phyloP scores from a whole-genome alignment of 2,888 invertebrate species.

The Cantharis flavilabris region DNA sequence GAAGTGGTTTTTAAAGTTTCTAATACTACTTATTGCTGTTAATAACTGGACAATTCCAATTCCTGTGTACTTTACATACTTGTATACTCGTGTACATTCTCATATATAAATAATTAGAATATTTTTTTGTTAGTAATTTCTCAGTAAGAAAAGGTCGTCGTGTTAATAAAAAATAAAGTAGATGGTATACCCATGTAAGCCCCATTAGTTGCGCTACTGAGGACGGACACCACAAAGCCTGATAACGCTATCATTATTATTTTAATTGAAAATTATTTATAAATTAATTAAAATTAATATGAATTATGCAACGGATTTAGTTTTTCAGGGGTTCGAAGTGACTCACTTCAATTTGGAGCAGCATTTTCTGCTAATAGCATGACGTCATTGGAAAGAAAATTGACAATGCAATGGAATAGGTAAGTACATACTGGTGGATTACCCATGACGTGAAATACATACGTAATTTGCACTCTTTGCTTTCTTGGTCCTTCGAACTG shows the following conservation, averaged over 20 bases:
- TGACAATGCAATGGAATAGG: background rate
- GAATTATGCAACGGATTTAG: background rate
- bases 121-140: too few species aligned
- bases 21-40: too few species aligned
- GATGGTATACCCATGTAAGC: too few species aligned
- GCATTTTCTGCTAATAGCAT: background rate
- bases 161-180: too few species aligned
- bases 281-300: background rate
- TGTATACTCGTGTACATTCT: too few species aligned
- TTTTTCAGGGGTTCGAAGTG: background rate
- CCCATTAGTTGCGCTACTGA: too few species aligned
- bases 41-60: too few species aligned
- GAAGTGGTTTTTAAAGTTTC: too few species aligned
- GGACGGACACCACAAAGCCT: background rate
- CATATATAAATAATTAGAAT: too few species aligned
- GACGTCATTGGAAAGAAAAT: background rate
- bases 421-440: background rate
- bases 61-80: too few species aligned
- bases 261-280: background rate
- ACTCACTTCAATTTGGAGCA: background rate
- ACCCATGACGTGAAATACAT: background rate
- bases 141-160: too few species aligned
- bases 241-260: background rate
- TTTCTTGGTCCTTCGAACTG: conserved; percentile 1
- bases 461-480: background rate